Conservation (phyloP, 1,140 invertebrate genomes). For the Drosophila kikkawai region DNA sequence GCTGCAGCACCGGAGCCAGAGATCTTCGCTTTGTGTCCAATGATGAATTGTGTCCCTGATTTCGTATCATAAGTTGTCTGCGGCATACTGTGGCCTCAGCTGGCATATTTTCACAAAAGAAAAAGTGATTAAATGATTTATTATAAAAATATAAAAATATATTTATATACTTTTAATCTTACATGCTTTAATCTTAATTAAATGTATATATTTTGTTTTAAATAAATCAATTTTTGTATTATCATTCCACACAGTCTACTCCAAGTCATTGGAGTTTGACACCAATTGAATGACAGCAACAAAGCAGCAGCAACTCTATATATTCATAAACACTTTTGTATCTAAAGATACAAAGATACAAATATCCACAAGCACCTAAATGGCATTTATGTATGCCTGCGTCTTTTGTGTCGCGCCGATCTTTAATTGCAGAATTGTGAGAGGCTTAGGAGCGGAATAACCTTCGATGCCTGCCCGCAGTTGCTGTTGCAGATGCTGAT, state of each 20-base stretch:
- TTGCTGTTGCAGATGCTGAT: slow-evolving; percentile 10
- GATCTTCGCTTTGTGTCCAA: slow-evolving; percentile 30
- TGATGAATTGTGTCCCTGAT: slow-evolving; percentile 75
- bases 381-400: slow-evolving; percentile 15
- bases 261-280: slow-evolving; percentile 50
- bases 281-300: slow-evolving; percentile 64
- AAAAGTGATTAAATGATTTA: not conserved
- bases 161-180: not conserved
- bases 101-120: not conserved
- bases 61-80: slow-evolving; percentile 29
- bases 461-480: slow-evolving; percentile 35
- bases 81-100: slow-evolving; percentile 25
- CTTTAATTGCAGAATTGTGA: slow-evolving; percentile 79
- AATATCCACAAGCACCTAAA: slow-evolving; percentile 13
- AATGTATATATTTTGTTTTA: too few species aligned
- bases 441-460: slow-evolving; percentile 29
- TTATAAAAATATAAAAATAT: not conserved
- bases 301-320: slow-evolving; percentile 20
- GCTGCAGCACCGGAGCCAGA: slow-evolving; percentile 25
- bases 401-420: slow-evolving; percentile 60
- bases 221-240: not conserved
- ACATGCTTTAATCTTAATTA: too few species aligned
- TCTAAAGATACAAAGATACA: slow-evolving; percentile 32
- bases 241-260: slow-evolving; percentile 9
- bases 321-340: slow-evolving; percentile 39